Evolutionary conservation across 2,888 invertebrate genomes (phyloP), one percentile per base, ranked within the genome.

Genomic region (Scaptomyza tumidula): DNA sequence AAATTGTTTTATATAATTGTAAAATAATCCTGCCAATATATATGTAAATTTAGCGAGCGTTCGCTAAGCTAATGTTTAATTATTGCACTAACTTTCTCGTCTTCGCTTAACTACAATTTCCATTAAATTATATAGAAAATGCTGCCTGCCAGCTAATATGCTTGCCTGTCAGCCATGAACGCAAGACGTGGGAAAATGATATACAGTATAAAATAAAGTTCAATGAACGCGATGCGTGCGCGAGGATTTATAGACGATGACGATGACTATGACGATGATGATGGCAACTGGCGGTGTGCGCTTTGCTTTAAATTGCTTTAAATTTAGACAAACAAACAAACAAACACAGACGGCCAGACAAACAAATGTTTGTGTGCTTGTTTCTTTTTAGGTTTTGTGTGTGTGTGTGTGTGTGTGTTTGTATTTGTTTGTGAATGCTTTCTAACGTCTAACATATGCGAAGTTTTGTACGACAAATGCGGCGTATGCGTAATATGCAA

Each of bases 401-500:
- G 45, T 55, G n/a, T 49, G 19, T 41, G 39, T 58, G 45, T 11
- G 24, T 68, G 50, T 52, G 46, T 59, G 44, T 39, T 13, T 60
- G 59, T 60, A 53, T 33, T 44, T 46, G 16, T 46, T 14, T 31
- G 44, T 62, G 56, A 13, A n/a, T 48, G 56, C 35, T 57, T 41
- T 41, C 48, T 59, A 69, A 46, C 50, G 44, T 66, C 64, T 58
- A 66, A 46, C 71, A 76, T 70, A 71, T 68, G 70, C 39, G 65
- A 53, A 62, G 48, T 55, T 72, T 72, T 55, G 70, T 64, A 50
- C 44, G 57, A 19, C 57, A 45, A 56, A 70, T 67, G 74, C 58
- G 78, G 80, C 83, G 83, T 84, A 84, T 84, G 84, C 86, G 86
- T 84, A 84, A 83, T 84, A 72, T 84, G 80, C 86, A 84, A 86